Evolutionary conservation across 2,888 invertebrate species (phyloP).

Genomic region (Pachydiplax longipennis): DNA sequence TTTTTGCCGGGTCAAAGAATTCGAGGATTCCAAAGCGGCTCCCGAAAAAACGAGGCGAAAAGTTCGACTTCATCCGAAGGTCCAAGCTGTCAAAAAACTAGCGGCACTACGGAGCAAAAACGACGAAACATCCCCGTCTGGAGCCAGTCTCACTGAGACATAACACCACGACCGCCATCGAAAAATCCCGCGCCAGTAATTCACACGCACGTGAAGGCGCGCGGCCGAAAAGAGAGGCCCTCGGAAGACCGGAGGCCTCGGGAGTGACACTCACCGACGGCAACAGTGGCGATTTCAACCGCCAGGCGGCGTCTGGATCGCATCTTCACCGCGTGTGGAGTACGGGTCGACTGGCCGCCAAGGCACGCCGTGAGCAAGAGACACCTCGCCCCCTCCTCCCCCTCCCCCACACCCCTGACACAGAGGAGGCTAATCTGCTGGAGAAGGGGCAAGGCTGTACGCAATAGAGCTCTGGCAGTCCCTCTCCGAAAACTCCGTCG

Average conservation of each 20-base stretch:
- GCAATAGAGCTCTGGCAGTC: neutral
- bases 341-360: constrained; percentile 32
- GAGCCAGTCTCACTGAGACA: too few relatives aligned
- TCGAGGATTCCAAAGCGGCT: too few relatives aligned
- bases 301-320: constrained; percentile 30
- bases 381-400: neutral
- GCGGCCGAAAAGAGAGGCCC: neutral
- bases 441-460: neutral
- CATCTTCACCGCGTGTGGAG: constrained; percentile 35
- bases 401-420: neutral
- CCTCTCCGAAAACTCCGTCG: neutral
- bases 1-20: too few relatives aligned
- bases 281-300: constrained; percentile 29
- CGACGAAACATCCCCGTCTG: too few relatives aligned
- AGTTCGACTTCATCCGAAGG: too few relatives aligned
- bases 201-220: too few relatives aligned
- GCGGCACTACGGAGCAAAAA: too few relatives aligned
- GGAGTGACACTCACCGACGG: constrained; percentile 12
- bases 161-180: too few relatives aligned
- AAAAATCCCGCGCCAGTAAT: too few relatives aligned
- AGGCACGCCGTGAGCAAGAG: constrained; percentile 5
- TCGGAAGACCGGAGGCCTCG: neutral
- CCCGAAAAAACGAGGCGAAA: too few relatives aligned
- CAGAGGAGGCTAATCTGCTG: neutral
- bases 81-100: too few relatives aligned